Conservation (phyloP, 2,888 invertebrate species). For the Pseudococcus viburni region DNA sequence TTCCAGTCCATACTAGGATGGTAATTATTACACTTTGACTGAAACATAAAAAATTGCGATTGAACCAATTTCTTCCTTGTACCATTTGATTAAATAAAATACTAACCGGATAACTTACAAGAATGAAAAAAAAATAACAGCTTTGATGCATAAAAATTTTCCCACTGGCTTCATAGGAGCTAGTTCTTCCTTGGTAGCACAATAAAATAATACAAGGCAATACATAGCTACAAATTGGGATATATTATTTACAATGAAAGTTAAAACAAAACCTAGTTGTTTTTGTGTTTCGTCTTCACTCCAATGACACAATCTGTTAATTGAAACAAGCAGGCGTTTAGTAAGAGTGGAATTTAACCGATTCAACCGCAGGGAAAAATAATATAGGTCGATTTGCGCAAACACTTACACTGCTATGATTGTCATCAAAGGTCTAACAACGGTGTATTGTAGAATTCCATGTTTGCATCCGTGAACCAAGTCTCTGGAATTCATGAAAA, state of each 20-base stretch:
- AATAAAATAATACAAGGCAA: slow-evolving; percentile 93
- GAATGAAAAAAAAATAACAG: slow-evolving; percentile 97
- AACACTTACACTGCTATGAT: slow-evolving; percentile 86
- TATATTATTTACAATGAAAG: slow-evolving; percentile 88
- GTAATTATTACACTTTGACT: slow-evolving; percentile 95
- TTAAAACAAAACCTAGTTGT: slow-evolving; percentile 84
- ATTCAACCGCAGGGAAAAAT: too few species aligned
- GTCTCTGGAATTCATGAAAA: slow-evolving; percentile 74
- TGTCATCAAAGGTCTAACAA: slow-evolving; percentile 91
- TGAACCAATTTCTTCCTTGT: not conserved
- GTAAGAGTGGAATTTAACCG: not conserved
- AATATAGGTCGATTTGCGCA: too few species aligned
- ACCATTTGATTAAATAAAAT: slow-evolving; percentile 66
- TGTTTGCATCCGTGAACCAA: slow-evolving; percentile 96
- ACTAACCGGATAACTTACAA: slow-evolving; percentile 82
- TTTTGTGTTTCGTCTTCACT: slow-evolving; percentile 23
- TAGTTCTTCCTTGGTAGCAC: slow-evolving; percentile 87
- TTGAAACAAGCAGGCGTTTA: not conserved
- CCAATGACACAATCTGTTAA: slow-evolving; percentile 42
- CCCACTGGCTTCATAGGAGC: slow-evolving; percentile 94
- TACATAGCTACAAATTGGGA: slow-evolving; percentile 98
- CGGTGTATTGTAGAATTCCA: slow-evolving; percentile 95
- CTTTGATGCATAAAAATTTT: slow-evolving; percentile 97
- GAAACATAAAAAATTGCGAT: slow-evolving; percentile 69
- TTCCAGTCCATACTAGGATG: slow-evolving; percentile 85